Evolutionary conservation across 2,797 vertebrate species (phyloP).

Genomic region (Trachurus trachurus): DNA sequence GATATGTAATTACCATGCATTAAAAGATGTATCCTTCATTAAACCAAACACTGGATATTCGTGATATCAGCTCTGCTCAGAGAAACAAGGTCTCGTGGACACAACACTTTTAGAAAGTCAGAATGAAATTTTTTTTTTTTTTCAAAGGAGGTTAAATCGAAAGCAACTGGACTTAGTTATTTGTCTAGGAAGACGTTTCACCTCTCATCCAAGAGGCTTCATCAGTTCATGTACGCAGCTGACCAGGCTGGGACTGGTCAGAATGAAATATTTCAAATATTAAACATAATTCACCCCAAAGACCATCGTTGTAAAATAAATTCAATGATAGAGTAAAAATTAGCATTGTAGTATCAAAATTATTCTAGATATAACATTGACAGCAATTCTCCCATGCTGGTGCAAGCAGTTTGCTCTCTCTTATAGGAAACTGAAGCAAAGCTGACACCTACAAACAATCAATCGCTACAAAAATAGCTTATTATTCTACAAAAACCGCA

Average conservation of each 20-base stretch:
- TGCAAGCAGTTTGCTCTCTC: background rate
- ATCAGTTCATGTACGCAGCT: too few relatives aligned
- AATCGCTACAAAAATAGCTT: background rate
- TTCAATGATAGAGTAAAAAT: background rate
- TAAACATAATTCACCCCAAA: background rate
- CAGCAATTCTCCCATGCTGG: background rate
- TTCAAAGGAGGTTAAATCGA: too few relatives aligned
- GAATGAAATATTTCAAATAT: background rate
- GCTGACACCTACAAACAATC: background rate
- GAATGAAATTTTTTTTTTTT: too few relatives aligned
- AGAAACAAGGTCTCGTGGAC: background rate
- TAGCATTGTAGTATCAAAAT: background rate
- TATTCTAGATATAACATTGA: background rate
- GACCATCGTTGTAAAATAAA: background rate
- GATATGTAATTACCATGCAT: too few relatives aligned
- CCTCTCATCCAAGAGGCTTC: too few relatives aligned
- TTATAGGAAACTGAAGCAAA: background rate
- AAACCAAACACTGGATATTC: background rate
- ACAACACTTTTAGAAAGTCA: too few relatives aligned
- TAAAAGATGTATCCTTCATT: background rate
- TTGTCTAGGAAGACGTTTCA: too few relatives aligned
- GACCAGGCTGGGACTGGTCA: too few relatives aligned
- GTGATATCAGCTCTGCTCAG: background rate
- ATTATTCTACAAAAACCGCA: background rate
- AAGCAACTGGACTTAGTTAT: too few relatives aligned